These are phyloP conservation scores for Rhinogobius similis DNA, from an alignment of 2,113 vertebrate species.

Conservation along the genomic window DNA sequence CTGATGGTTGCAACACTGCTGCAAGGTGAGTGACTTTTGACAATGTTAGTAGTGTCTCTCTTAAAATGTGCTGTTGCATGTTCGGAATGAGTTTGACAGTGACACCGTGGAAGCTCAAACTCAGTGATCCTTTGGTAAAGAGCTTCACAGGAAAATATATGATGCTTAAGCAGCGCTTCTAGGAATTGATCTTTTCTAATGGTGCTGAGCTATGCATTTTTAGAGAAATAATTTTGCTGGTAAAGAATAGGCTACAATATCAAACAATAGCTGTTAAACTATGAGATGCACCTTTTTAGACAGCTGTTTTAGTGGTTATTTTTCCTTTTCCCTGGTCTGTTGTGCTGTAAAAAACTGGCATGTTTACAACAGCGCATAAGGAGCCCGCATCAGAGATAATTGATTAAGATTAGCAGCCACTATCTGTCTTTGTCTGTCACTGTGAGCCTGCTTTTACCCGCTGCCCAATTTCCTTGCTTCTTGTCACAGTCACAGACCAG, in stretches of 20 bases:
- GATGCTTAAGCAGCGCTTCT: constrained; percentile 26
- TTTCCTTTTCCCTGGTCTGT: constrained; percentile 54
- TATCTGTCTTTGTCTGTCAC: constrained; percentile 12
- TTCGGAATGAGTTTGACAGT: not conserved
- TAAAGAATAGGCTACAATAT: constrained; percentile 7
- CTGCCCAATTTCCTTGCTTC: not conserved
- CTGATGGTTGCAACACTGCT: constrained; percentile 62
- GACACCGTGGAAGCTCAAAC: constrained; percentile 10
- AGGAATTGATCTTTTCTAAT: constrained; percentile 19
- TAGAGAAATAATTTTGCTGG: not conserved
- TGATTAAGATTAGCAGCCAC: constrained; percentile 53
- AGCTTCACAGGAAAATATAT: constrained; percentile 18
- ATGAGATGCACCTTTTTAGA: constrained; percentile 36
- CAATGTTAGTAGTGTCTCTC: constrained; percentile 20
- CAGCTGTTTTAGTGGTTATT: constrained; percentile 53
- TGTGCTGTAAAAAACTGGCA: constrained; percentile 45
- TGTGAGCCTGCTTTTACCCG: not conserved
- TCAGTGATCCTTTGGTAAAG: constrained; percentile 14
- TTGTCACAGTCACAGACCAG: constrained; percentile 3
- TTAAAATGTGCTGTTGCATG: constrained; percentile 1
- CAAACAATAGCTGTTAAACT: not conserved
- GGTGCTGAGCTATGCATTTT: constrained; percentile 8
- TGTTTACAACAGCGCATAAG: constrained; percentile 50
- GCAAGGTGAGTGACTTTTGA: constrained; percentile 69
- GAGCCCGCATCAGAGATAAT: constrained; percentile 61